These are phyloP conservation scores for Cyprinodon tularosa DNA, from an alignment of 2,113 vertebrate species.

Conservation along the genomic window DNA sequence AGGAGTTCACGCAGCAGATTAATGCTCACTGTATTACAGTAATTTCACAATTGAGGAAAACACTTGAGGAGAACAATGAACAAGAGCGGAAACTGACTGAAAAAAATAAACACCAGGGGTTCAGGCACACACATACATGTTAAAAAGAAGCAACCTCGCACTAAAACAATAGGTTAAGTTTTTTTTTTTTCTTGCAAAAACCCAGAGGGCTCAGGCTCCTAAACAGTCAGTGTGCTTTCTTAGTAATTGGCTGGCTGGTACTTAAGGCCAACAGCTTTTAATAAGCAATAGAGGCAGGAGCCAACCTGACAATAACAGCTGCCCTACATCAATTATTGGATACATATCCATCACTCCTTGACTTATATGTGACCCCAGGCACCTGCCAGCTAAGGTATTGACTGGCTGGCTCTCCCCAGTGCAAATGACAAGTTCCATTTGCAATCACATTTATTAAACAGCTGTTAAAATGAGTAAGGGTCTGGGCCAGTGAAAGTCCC, in stretches of 20 bases:
- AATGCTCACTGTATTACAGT: slow-evolving; percentile 62
- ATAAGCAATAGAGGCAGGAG: slow-evolving; percentile 84
- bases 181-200: slow-evolving; percentile 39
- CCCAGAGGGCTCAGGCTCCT: slow-evolving; percentile 63
- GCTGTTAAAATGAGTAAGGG: slow-evolving; percentile 83
- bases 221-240: slow-evolving; percentile 69
- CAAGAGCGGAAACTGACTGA: slow-evolving; percentile 59
- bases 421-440: slow-evolving; percentile 85
- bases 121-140: slow-evolving; percentile 24
- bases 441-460: slow-evolving; percentile 84
- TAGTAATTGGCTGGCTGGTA: slow-evolving; percentile 82
- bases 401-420: slow-evolving; percentile 73
- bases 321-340: slow-evolving; percentile 87
- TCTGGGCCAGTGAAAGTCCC: slow-evolving; percentile 51
- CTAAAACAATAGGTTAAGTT: slow-evolving; percentile 59
- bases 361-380: slow-evolving; percentile 84
- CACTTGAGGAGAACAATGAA: slow-evolving; percentile 74
- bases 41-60: slow-evolving; percentile 69
- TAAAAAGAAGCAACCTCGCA: slow-evolving; percentile 29
- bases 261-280: slow-evolving; percentile 85
- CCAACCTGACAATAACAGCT: slow-evolving; percentile 83
- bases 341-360: slow-evolving; percentile 93
- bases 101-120: slow-evolving; percentile 39
- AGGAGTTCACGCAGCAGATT: slow-evolving; percentile 59
- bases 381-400: slow-evolving; percentile 83